phyloP scores from a whole-genome alignment of 2,113 vertebrate genomes.

The Megalops atlanticus region DNA sequence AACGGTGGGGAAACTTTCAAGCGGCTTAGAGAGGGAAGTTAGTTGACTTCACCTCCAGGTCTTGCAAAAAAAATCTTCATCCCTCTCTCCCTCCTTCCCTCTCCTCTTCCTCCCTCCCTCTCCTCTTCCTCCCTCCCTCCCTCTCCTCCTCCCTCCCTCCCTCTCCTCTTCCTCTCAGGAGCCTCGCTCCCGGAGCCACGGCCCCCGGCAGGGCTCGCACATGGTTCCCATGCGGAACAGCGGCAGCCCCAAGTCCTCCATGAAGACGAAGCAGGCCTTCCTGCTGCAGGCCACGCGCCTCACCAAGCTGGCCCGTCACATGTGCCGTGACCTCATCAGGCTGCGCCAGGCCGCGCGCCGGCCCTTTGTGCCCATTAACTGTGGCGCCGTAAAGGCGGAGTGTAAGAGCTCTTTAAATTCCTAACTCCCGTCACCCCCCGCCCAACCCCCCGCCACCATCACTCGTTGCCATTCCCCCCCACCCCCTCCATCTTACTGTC shows the following conservation, averaged over 20 bases:
- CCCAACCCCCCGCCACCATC: conserved; percentile 43
- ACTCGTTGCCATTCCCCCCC: conserved; percentile 39
- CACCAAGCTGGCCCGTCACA: conserved; percentile 96
- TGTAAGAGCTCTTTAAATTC: conserved; percentile 99
- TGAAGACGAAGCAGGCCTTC: conserved; percentile 98
- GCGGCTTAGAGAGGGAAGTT: background rate
- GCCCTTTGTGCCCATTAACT: conserved; percentile 99
- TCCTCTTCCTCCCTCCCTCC: background rate
- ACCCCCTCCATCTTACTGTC: conserved; percentile 28
- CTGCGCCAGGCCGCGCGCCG: conserved; percentile 94
- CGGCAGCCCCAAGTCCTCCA: conserved; percentile 90
- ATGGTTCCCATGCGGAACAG: conserved; percentile 89
- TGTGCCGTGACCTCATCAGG: conserved; percentile 94
- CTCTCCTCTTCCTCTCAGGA: conserved; percentile 67
- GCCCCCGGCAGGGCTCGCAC: conserved; percentile 86
- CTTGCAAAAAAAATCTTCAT: background rate
- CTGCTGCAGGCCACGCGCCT: conserved; percentile 92
- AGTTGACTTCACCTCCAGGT: background rate
- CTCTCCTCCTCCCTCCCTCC: background rate
- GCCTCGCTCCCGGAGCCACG: conserved; percentile 79
- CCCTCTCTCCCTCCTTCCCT: background rate
- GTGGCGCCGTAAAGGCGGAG: conserved; percentile 99
- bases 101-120: background rate
- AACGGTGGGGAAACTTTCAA: background rate
- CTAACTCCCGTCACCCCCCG: conserved; percentile 83